Base-by-base conservation (phyloP, 1,140 invertebrate genomes). In the Nautilus pompilius region DNA sequence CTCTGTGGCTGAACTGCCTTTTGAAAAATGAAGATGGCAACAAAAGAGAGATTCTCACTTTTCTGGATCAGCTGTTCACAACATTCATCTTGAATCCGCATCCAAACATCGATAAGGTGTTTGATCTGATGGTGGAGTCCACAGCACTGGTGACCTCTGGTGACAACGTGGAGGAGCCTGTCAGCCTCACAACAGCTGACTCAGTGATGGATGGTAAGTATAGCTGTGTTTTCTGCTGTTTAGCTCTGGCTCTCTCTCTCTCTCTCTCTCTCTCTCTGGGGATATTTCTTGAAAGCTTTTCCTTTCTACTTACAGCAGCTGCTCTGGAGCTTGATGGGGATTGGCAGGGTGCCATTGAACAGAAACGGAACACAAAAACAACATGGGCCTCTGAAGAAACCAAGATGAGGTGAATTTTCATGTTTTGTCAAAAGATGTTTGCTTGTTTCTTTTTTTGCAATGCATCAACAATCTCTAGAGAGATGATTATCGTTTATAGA, bases 51-150 rank as follows among this genome's bases (percentile, higher is more conserved):
- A 22, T 71, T 4, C 48, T 66, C 17, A 34, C 63, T n/a, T 61
- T 63, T 17, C 22, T 68, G 46, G 56, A 61, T 24, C 29, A 61
- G 17, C 53, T 62, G 15, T 57, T 69, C 26, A 66, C 60, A 4
- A 66, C 60, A 17, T 64, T 63, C 41, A 55, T 71, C 20, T 68
- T 61, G 48, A 71, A 71, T 33, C 67, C 69, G 20, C 64, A 65
- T 41, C 63, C 66, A 5, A 66, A 68, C 55, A 61, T 66, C 13
- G 69, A 71, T 51, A 64, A 56, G 51, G 63, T 71, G n/a, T 62
- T 56, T 36, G 64, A 66, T 20, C 58, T 56, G 36, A 45, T 69
- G 36, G 51, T 64, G 8, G 63, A 66, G 48, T 58, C 51, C 13
- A 46, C 45, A 17, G 41, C 45, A 30, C 24, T 56, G 45, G 58